Evolutionary conservation across 1,140 invertebrate genomes (phyloP), one percentile per base, ranked within the genome.

Genomic region (Drosophila simulans): DNA sequence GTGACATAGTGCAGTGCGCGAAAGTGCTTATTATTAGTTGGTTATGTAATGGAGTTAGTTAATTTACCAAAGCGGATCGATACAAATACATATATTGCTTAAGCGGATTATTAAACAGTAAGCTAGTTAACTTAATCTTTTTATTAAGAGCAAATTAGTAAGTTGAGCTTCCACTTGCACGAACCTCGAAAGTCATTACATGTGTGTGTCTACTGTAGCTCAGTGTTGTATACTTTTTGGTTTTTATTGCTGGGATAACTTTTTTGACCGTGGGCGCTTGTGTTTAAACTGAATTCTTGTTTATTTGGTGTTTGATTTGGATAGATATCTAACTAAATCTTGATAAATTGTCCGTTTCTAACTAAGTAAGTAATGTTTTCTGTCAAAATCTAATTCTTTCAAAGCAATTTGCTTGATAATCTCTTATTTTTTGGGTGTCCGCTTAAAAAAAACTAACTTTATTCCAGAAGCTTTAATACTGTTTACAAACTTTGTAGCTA

Each of bases 241-340:
- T 31, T 4, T 45, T 57, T 45, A 45, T 22, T 25, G 12, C 20
- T 15, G 2, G 15, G 31, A 12, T 7, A 37, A 46, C 31, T 20
- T n/a, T 17, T 43, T n/a, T 17, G 11, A 17, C 20, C 42, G 56
- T 58, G 43, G 56, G 55, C 27, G 20, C 10, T 34, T 35, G 56
- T 25, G 12, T 27, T 58, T 5, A 34, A 35, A 17, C 10, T 34
- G 17, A 25, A 5, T 20, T 11, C 46, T n/a, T 25, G 46, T 45
- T 48, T 15, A 7, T 15, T 25, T 20, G 11, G 25, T 34, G 5
- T 15, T 37, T 1, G 20, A 1, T 4, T 12, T 13, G 12, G 20
- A 35, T 51, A 17, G 4, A 49, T 31, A 31, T 2, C 25, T 11
- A n/a, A n/a, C 27, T 4, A 11, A 37, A 22, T 4, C 31, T 15